Base-by-base conservation (phyloP, 2,888 invertebrate species). In the Tachina grossa region DNA sequence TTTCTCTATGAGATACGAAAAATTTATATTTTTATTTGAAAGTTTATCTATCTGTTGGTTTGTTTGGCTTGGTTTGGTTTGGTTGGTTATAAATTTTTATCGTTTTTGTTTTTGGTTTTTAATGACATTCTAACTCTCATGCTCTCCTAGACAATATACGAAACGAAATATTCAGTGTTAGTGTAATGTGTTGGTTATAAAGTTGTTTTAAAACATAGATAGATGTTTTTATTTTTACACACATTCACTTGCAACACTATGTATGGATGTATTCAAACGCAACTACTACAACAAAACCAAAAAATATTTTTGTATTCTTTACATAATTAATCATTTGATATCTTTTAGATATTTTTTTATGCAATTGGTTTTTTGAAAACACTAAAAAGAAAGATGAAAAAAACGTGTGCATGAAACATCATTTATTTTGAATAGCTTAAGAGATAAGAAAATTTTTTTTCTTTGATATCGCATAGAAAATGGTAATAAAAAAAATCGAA, bases 71-170 rank as follows among this genome's bases (percentile, higher is more conserved):
- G 43, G n/a, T n/a, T n/a, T n/a, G n/a, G 22, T 31, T 31, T 83
- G 84, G 79, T 75, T 83, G 85, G 83, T 80, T 83, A 85, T 85
- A 85, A 80, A 85, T 85, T 79, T 85, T 85, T 85, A 85, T 85
- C 85, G 85, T 63, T 83, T 66, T 41, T 61, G 59, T 61, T 78
- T 78, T 75, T 80, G 61, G 55, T 72, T 72, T 78, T 83, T 83
- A 83, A 83, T 83, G 83, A 78, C 83, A 83, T 78, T 83, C 72
- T 78, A 75, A 83, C 77, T 78, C 59, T 78, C 72, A 77, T 78
- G 77, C 78, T 83, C 31, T 31, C 31, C 53, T 61, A 77, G 83
- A 83, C 77, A 71, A 72, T 83, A 63, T 47, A 55, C 22, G 47
- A 71, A 75, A 71, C 41, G 47, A 71, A 75, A 71, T 75, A 63